Conservation (phyloP, 2,113 vertebrate species). For the Desmodus rotundus region DNA sequence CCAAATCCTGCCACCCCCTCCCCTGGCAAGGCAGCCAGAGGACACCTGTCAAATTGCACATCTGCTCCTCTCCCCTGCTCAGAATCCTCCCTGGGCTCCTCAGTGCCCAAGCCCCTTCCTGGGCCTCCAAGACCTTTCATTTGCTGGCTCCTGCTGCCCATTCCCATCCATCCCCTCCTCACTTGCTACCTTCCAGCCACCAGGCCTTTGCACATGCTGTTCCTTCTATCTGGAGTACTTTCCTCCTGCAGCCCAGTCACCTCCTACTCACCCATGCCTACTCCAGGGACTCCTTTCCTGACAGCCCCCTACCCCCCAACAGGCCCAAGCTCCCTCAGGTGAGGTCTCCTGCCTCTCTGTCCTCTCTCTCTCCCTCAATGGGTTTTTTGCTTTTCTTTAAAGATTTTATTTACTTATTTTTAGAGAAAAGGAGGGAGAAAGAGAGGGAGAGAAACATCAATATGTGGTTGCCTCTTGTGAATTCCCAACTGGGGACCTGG, state of each 20-base stretch:
- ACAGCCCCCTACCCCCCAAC: background rate
- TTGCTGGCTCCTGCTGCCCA: background rate
- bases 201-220: background rate
- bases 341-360: background rate
- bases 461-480: too few species aligned
- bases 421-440: too few species aligned
- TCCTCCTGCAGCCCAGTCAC: background rate
- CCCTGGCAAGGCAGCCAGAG: background rate
- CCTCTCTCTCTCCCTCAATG: background rate
- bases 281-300: background rate
- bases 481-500: too few species aligned
- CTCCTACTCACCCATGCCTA: background rate
- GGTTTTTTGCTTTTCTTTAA: too few species aligned
- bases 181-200: background rate
- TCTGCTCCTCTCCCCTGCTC: background rate
- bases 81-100: background rate
- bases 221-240: background rate
- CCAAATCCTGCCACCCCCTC: background rate
- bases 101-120: background rate
- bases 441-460: too few species aligned
- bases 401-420: too few species aligned
- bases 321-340: too few species aligned
- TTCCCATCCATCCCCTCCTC: background rate
- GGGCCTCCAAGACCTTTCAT: background rate
- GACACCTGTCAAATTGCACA: background rate